Evolutionary conservation across 2,797 vertebrate species (phyloP), one percentile per base, ranked within the genome.

Genomic region (Ciconia nigra): DNA sequence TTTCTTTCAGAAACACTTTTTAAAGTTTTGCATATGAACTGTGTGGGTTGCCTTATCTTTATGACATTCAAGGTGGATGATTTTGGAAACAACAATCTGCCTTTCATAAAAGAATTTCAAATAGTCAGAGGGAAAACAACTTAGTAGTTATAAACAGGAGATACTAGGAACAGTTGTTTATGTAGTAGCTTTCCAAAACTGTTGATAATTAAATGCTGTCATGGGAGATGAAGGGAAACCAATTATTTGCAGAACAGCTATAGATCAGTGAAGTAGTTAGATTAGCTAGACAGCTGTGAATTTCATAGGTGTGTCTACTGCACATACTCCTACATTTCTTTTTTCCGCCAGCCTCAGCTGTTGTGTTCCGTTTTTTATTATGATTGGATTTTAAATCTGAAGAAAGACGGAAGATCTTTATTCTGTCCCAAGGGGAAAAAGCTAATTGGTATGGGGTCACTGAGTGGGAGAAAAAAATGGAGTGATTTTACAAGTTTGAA

Each of bases 171-270:
- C 52, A 54, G 57, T 77, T 93, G 92, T 82, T 94, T 82, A 58
- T 66, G 86, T 69, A 84, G 83, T 54, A 90, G 86, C 89, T 95
- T 96, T 95, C 90, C 81, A 73, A 89, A 94, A 66, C 73, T 44
- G 63, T 73, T 66, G 88, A 59, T 94, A 94, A 94, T 96, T 76
- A 93, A 96, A 35, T 76, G 67, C 77, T 87, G 90, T 79, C 91
- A 72, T 1, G 58, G 90, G 80, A 95, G 80, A 86, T 94, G 46
- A 91, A 93, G 47, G 81, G 79, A 87, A 96, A 81, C 39, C 94
- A 91, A 69, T 74, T 81, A 72, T 93, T 93, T 87, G 73, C 59
- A 57, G 83, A 62, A 29, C n/a, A 87, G 83, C 76, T 65, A 3
- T 15, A 55, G 79, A 37, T 79, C 33, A 52, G 86, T 29, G 25